A percentile compares a stretch with the other conserved stretches of the same genome.
Evolutionary conservation across 2,113 vertebrate species (phyloP).

Genomic region (Tychaedon coryphoeus): DNA sequence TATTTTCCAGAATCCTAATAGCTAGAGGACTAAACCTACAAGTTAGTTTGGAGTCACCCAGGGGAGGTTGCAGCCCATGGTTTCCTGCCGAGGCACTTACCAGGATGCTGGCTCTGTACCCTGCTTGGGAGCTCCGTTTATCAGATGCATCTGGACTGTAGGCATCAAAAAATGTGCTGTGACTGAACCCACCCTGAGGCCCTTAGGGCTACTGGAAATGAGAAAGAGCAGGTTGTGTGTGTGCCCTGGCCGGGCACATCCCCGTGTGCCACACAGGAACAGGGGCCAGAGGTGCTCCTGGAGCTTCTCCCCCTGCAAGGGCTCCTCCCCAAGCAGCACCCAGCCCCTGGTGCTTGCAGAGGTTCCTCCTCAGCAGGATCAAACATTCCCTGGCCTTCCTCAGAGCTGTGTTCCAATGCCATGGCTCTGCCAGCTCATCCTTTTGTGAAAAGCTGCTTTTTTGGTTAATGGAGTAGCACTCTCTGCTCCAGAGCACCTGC

Average conservation of each 20-base stretch:
- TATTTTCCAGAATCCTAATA: conserved; percentile 60
- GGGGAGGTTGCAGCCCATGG: conserved; percentile 1
- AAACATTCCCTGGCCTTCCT: background rate
- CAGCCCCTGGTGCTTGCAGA: background rate
- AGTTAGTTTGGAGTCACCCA: conserved; percentile 45
- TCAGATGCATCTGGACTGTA: conserved; percentile 33
- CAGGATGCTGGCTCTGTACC: conserved; percentile 54
- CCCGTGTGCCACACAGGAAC: background rate
- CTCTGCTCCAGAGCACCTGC: background rate
- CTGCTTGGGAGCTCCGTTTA: conserved; percentile 47
- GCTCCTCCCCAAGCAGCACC: background rate
- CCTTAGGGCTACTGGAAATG: conserved; percentile 28
- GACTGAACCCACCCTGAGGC: conserved; percentile 41
- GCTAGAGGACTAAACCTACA: conserved; percentile 64
- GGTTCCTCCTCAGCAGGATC: background rate
- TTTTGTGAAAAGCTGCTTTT: background rate
- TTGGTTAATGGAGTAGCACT: background rate
- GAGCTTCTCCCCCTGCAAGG: background rate
- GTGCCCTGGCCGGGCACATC: background rate
- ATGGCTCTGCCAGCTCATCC: background rate
- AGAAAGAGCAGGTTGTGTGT: background rate
- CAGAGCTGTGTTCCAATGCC: background rate
- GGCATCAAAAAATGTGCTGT: conserved; percentile 49
- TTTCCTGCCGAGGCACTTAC: conserved; percentile 40
- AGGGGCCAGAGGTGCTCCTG: background rate